Evolutionary conservation across 2,888 invertebrate genomes (phyloP).

Genomic region (Aleiodes leptofemur): DNA sequence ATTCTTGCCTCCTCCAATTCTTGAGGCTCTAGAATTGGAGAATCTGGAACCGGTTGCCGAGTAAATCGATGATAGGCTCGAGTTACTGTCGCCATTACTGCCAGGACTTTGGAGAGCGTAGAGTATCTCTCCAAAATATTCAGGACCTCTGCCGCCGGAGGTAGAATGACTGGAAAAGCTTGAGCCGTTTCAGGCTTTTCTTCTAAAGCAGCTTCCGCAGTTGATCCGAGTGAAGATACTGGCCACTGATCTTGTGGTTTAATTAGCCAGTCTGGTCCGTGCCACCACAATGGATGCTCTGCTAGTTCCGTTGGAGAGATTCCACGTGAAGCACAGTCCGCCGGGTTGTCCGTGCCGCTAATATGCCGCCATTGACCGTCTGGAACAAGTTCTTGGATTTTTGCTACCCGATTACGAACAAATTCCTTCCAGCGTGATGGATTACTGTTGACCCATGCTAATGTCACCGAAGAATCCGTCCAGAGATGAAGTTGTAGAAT

Average conservation of each 20-base stretch:
- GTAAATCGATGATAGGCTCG: no score
- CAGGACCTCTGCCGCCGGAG: no score
- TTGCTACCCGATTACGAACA: conserved; percentile 58
- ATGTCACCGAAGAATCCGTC: conserved; percentile 58
- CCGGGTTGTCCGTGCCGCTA: conserved; percentile 55
- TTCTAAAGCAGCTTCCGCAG: no score
- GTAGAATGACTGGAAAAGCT: no score
- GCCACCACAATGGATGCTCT: conserved; percentile 36
- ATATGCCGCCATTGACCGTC: conserved; percentile 57
- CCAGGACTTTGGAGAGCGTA: no score
- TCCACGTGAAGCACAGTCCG: conserved; percentile 61
- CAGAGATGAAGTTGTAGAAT: conserved; percentile 18
- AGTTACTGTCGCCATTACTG: no score
- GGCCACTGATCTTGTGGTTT: background rate
- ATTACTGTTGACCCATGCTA: conserved; percentile 55
- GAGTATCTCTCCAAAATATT: no score
- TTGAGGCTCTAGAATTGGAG: no score
- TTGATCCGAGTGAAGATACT: no score
- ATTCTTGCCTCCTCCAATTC: no score
- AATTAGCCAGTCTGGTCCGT: conserved; percentile 45
- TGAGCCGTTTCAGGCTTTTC: no score
- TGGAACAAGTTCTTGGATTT: conserved; percentile 53
- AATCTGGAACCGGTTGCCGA: no score
- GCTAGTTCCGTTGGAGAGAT: conserved; percentile 25
- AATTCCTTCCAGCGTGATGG: conserved; percentile 58